A percentile compares a stretch with the other conserved stretches of the same genome.
phyloP scores from a whole-genome alignment of 1,140 invertebrate genomes.

The Leptoteleia sp. region DNA sequence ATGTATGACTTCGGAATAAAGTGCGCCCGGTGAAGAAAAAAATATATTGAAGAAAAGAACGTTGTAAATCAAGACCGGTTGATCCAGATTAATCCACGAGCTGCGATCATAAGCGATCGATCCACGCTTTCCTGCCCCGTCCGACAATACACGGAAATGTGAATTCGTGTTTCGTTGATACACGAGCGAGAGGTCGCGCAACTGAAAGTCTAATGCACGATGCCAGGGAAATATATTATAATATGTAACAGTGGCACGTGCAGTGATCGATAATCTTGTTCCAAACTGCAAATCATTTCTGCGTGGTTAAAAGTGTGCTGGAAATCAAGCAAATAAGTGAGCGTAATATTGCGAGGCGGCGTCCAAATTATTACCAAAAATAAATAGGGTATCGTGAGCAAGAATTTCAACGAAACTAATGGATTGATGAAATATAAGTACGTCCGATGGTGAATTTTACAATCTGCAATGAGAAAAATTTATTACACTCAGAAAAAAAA shows the following conservation, averaged over 20 bases:
- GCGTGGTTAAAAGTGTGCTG: not conserved
- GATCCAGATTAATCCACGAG: slow-evolving; percentile 56
- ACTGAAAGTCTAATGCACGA: slow-evolving; percentile 16
- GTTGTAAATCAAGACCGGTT: slow-evolving; percentile 54
- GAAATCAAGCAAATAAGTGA: not conserved
- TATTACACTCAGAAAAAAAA: too few relatives aligned
- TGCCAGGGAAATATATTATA: slow-evolving; percentile 42
- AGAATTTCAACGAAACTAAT: too few relatives aligned
- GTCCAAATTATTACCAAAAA: not conserved
- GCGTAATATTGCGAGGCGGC: not conserved
- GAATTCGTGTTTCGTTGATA: slow-evolving; percentile 49
- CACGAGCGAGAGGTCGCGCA: slow-evolving; percentile 32
- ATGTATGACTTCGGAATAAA: slow-evolving; percentile 57
- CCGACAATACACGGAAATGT: slow-evolving; percentile 53
- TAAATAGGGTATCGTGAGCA: too few relatives aligned
- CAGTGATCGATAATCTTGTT: slow-evolving; percentile 30
- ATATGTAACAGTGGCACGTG: slow-evolving; percentile 40
- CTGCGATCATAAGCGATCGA: slow-evolving; percentile 49
- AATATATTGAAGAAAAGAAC: slow-evolving; percentile 44
- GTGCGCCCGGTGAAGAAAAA: slow-evolving; percentile 22
- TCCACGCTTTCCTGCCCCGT: slow-evolving; percentile 34
- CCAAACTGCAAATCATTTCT: slow-evolving; percentile 8
- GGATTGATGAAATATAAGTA: too few relatives aligned
- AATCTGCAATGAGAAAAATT: too few relatives aligned
- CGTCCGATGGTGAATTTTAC: too few relatives aligned